phyloP scores from a whole-genome alignment of 2,888 invertebrate genomes.

The Acleris cristana region DNA sequence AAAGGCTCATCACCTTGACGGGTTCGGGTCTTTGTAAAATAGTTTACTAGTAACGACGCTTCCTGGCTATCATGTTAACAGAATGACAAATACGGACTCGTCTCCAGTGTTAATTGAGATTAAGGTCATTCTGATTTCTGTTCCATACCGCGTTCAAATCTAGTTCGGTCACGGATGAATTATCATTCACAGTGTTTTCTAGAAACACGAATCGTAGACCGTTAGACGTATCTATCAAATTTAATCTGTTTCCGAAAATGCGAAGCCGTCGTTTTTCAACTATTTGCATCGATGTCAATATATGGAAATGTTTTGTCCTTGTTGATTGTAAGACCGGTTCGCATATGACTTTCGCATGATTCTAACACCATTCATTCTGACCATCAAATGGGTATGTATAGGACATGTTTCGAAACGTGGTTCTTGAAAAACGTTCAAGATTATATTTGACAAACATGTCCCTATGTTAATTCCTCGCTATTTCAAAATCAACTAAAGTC shows the following conservation, averaged over 20 bases:
- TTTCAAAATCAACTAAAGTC: conserved; percentile 21
- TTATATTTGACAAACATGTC: conserved; percentile 29
- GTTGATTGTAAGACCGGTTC: conserved; percentile 44
- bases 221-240: conserved; percentile 15
- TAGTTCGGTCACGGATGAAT: conserved; percentile 26
- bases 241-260: conserved; percentile 14
- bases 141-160: conserved; percentile 38
- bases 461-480: conserved; percentile 15
- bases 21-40: conserved; percentile 59
- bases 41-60: conserved; percentile 52
- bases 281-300: conserved; percentile 32
- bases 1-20: conserved; percentile 64
- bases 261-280: background rate
- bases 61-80: conserved; percentile 73
- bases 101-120: conserved; percentile 62
- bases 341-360: conserved; percentile 42
- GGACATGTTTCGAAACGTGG: conserved; percentile 34
- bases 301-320: conserved; percentile 43
- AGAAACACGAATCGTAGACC: conserved; percentile 18
- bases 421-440: conserved; percentile 23
- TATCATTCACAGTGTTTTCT: conserved; percentile 18
- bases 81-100: conserved; percentile 63
- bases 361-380: conserved; percentile 40
- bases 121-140: conserved; percentile 62
- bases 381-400: conserved; percentile 25